Evolutionary conservation across 2,797 vertebrate genomes (phyloP), one percentile per base, ranked within the genome.

Genomic region (Enteromius thamalakanensis): DNA sequence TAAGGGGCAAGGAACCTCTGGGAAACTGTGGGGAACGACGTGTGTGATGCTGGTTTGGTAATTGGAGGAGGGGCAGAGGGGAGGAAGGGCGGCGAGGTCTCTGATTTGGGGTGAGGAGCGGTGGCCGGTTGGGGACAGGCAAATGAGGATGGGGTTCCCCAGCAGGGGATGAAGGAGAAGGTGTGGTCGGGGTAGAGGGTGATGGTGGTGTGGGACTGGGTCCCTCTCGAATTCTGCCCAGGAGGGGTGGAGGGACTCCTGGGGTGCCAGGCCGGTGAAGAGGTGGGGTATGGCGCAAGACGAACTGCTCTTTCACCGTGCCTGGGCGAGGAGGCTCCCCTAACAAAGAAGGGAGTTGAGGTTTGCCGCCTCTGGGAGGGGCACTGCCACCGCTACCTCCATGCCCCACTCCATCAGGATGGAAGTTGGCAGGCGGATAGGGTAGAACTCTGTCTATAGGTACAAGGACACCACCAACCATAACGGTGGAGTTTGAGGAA

Each of bases 291-390:
- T 95, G 83, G n/a, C 93, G 95, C 76, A 94, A 89, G 10, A 87
- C 42, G 72, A 96, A 96, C 82, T 93, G 92, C 90, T 98, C 97
- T 89, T 97, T 97, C 78, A 97, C 90, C 4, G 96, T 94, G 90
- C 96, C 96, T 26, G 93, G 92, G 75, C 95, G 95, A 58, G 95
- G 92, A 65, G 92, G 93, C 0, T 96, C 96, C 21, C 95, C 95
- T 11, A 94, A 87, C 81, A 94, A 83, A 0, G 95, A 90, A 53
- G 90, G 77, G 45, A 65, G 65, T 49, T 83, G 79, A 49, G 64
- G 65, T 77, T 83, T 83, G 51, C 26, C 80, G 0, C 76, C 80
- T 49, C 82, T 82, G 17, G 47, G 21, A 62, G 90, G 91, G 42
- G 68, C 82, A 49, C 64, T 60, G 79, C 90, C 87, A 86, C 92